Evolutionary conservation across 2,888 invertebrate genomes (phyloP).

Genomic region (Rhamnusium bicolor): DNA sequence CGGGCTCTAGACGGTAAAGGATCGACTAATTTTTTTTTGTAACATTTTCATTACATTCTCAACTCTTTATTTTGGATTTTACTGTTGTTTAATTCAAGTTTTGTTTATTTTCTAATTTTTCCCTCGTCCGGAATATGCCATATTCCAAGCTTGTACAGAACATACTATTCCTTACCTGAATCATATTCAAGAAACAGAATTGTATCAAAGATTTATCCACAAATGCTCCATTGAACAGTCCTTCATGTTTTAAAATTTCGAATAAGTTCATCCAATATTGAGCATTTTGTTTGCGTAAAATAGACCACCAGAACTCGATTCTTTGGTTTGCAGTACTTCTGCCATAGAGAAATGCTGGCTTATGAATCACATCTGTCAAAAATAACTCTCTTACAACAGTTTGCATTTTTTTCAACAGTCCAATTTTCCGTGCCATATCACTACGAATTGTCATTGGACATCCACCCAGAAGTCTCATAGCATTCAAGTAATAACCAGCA

Average conservation of each 20-base stretch:
- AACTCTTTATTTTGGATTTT: no score
- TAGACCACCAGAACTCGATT: conserved; percentile 35
- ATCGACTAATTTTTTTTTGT: no score
- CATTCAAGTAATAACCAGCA: conserved; percentile 40
- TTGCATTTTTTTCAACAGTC: conserved; percentile 38
- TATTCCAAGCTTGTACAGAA: background rate
- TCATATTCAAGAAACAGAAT: conserved; percentile 34
- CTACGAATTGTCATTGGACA: conserved; percentile 39
- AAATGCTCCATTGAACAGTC: conserved; percentile 32
- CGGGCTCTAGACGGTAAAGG: no score
- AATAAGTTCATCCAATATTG: conserved; percentile 39
- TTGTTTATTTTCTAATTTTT: no score
- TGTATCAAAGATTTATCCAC: conserved; percentile 37
- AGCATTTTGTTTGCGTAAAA: conserved; percentile 26
- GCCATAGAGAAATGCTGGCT: conserved; percentile 32
- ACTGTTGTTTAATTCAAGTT: no score
- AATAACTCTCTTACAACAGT: conserved; percentile 21
- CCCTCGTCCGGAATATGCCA: background rate
- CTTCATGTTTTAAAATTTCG: conserved; percentile 31
- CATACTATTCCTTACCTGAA: background rate
- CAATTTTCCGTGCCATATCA: conserved; percentile 50
- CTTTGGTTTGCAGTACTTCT: conserved; percentile 32
- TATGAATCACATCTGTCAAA: background rate
- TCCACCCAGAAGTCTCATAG: conserved; percentile 21
- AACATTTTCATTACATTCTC: no score